Percentiles rank a stretch among this genome's conserved stretches.
phyloP scores from a whole-genome alignment of 2,797 vertebrate genomes.

The Mastacembelus armatus region DNA sequence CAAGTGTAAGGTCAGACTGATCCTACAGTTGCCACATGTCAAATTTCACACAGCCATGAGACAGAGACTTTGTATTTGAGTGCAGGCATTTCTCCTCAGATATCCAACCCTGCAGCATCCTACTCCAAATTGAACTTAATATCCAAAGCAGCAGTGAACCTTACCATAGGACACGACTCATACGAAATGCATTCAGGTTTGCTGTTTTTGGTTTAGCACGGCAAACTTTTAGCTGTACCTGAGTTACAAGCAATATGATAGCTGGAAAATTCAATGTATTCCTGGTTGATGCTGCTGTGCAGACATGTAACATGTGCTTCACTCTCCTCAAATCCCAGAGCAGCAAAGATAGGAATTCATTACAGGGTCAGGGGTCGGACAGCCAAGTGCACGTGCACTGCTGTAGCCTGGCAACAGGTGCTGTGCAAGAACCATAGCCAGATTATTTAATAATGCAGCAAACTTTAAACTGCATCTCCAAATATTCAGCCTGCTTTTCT shows the following conservation, averaged over 20 bases:
- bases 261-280: constrained; percentile 19
- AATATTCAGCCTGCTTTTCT: not conserved
- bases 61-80: constrained; percentile 50
- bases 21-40: constrained; percentile 58
- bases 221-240: constrained; percentile 7
- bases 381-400: constrained; percentile 56
- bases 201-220: not conserved
- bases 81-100: constrained; percentile 51
- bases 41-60: constrained; percentile 64
- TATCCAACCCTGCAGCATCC: constrained; percentile 34
- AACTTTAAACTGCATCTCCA: constrained; percentile 17
- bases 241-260: constrained; percentile 5
- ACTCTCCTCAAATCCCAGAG: constrained; percentile 63
- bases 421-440: constrained; percentile 33
- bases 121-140: constrained; percentile 20
- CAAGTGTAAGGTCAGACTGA: constrained; percentile 58
- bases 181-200: no score
- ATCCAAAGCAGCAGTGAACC: no score
- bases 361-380: constrained; percentile 71
- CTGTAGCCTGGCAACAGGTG: constrained; percentile 78
- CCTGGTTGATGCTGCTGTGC: constrained; percentile 44
- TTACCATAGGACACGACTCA: no score
- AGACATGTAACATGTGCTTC: constrained; percentile 67
- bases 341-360: constrained; percentile 69
- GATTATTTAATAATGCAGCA: constrained; percentile 29